Evolutionary conservation across 2,113 vertebrate genomes (phyloP).

Genomic region (Lycaon pictus): DNA sequence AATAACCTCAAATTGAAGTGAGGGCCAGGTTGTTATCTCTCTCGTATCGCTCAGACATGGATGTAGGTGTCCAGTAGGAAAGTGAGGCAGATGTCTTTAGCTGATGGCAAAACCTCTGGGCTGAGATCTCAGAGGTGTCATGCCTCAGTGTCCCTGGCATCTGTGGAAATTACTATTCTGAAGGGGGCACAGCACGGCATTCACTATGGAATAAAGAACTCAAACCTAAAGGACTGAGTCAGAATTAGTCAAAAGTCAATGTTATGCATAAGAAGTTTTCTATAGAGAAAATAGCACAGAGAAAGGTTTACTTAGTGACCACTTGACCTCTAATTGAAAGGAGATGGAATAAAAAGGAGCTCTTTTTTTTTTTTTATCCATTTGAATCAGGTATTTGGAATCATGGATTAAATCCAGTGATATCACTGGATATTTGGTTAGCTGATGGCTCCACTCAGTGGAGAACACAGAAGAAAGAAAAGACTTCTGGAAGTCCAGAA

Average conservation of each 20-base stretch:
- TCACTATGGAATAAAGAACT: background rate
- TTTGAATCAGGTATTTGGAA: background rate
- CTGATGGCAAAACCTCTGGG: background rate
- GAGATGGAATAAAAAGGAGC: background rate
- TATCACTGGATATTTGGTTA: background rate
- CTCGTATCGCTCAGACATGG: background rate
- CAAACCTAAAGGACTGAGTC: background rate
- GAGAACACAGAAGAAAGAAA: background rate
- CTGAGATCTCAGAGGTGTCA: background rate
- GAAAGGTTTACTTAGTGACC: background rate
- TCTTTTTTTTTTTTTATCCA: too few relatives aligned
- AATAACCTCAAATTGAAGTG: background rate
- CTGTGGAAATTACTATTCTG: background rate
- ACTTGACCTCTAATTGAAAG: background rate
- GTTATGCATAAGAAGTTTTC: background rate
- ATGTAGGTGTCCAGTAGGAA: background rate
- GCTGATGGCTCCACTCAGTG: background rate
- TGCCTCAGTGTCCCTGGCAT: background rate
- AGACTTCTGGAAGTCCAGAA: background rate
- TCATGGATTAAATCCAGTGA: background rate
- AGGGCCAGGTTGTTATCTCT: background rate
- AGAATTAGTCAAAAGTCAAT: background rate
- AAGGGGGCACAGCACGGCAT: background rate
- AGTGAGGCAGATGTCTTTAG: background rate
- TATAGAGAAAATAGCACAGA: background rate